phyloP scores from a whole-genome alignment of 2,888 invertebrate genomes.

The Noctua janthe region DNA sequence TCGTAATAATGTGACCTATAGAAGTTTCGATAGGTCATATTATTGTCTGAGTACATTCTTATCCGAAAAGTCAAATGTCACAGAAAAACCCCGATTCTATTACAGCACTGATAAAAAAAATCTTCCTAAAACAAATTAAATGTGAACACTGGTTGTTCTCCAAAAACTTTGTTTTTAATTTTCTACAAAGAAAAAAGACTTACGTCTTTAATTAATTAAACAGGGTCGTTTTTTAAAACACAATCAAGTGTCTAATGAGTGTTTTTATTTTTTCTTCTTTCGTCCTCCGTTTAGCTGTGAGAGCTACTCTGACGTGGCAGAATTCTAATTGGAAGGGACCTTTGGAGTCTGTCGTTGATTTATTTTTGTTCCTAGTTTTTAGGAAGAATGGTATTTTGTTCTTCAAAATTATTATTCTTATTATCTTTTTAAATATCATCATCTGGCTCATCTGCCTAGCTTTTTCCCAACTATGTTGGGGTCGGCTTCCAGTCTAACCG shows the following conservation, averaged over 20 bases:
- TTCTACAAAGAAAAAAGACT: constrained; percentile 70
- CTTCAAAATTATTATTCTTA: not conserved
- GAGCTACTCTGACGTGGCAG: constrained; percentile 60
- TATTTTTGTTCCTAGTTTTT: constrained; percentile 24
- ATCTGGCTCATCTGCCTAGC: too few relatives aligned
- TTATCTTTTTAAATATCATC: too few relatives aligned
- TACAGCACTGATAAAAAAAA: constrained; percentile 14
- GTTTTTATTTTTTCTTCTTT: constrained; percentile 69
- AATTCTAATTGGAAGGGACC: constrained; percentile 70
- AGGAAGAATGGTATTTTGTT: not conserved
- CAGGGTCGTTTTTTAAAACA: constrained; percentile 72
- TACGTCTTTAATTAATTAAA: constrained; percentile 81
- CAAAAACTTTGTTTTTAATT: constrained; percentile 78
- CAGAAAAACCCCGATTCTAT: not conserved
- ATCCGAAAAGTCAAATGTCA: not conserved
- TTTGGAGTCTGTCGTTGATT: constrained; percentile 63
- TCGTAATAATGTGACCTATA: not conserved
- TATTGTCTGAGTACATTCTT: too few relatives aligned
- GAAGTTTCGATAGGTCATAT: too few relatives aligned
- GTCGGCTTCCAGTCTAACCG: too few relatives aligned
- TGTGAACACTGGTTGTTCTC: constrained; percentile 11
- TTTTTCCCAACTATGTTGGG: too few relatives aligned
- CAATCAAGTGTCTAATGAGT: constrained; percentile 79
- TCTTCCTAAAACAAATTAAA: constrained; percentile 57
- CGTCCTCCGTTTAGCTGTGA: constrained; percentile 61